Evolutionary conservation across 2,113 vertebrate genomes (phyloP).

Genomic region (Nansenia antarctica): DNA sequence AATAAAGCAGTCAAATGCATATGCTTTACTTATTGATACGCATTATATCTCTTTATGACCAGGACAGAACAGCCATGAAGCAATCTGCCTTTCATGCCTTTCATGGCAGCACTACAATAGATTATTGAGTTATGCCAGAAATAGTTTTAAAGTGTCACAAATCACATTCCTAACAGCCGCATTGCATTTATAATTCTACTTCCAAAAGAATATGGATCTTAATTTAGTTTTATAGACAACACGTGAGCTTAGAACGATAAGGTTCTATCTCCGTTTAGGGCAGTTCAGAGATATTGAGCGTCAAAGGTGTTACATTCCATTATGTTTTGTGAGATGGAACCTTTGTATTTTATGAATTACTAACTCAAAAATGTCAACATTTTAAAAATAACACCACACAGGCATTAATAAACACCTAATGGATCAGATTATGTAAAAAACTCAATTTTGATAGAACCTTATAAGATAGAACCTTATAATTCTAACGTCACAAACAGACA

Average conservation of each 20-base stretch:
- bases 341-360: too few species aligned
- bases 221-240: constrained; percentile 19
- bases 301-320: too few species aligned
- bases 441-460: too few species aligned
- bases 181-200: constrained; percentile 4
- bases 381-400: too few species aligned
- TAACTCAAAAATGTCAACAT: too few species aligned
- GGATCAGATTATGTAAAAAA: too few species aligned
- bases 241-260: too few species aligned
- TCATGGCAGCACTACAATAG: constrained; percentile 8
- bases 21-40: constrained; percentile 10
- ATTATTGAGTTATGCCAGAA: constrained; percentile 14
- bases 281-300: too few species aligned
- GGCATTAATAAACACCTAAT: too few species aligned
- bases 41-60: constrained; percentile 16
- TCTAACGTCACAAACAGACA: too few species aligned
- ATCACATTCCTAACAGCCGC: constrained; percentile 17
- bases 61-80: constrained; percentile 1
- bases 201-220: background rate
- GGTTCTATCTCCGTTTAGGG: constrained; percentile 6
- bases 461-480: too few species aligned
- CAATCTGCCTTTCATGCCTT: constrained; percentile 5
- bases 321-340: too few species aligned
- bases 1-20: constrained; percentile 13
- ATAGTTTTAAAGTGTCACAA: constrained; percentile 15